Evolutionary conservation across 2,113 vertebrate genomes (phyloP).

Genomic region (Sebastes fasciatus): DNA sequence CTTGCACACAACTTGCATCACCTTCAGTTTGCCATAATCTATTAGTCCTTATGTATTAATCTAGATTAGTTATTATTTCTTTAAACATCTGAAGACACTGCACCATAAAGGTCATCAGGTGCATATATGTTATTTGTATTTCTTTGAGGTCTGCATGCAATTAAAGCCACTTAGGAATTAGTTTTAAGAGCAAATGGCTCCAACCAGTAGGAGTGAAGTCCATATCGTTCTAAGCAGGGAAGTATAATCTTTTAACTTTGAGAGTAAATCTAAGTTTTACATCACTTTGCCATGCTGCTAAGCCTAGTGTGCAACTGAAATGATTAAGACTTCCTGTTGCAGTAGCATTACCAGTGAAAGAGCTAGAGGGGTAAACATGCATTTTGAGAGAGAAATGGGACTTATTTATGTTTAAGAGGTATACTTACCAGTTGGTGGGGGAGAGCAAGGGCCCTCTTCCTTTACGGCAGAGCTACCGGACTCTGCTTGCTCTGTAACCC

Average conservation of each 20-base stretch:
- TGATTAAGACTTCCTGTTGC: slow-evolving; percentile 11
- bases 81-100: slow-evolving; percentile 1
- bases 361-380: slow-evolving; percentile 50
- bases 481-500: slow-evolving; percentile 70
- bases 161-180: slow-evolving; percentile 14
- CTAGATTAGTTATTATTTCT: slow-evolving; percentile 18
- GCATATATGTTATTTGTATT: not conserved
- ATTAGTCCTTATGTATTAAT: slow-evolving; percentile 32
- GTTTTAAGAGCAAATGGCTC: slow-evolving; percentile 38
- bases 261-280: slow-evolving; percentile 5
- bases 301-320: slow-evolving; percentile 16
- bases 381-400: slow-evolving; percentile 62
- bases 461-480: slow-evolving; percentile 55
- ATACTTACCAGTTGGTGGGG: slow-evolving; percentile 80
- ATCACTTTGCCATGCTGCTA: slow-evolving; percentile 42
- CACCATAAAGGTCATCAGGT: not conserved
- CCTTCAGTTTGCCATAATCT: slow-evolving; percentile 24
- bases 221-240: slow-evolving; percentile 15
- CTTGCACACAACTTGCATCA: slow-evolving; percentile 32
- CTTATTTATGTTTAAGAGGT: slow-evolving; percentile 35
- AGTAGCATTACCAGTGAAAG: slow-evolving; percentile 16
- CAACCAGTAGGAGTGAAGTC: slow-evolving; percentile 15
- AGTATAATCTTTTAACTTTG: slow-evolving; percentile 11
- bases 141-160: slow-evolving; percentile 37
- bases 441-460: slow-evolving; percentile 67